Evolutionary conservation across 2,113 vertebrate species (phyloP), one percentile per base, ranked within the genome.

Genomic region (Leucosticte australis): DNA sequence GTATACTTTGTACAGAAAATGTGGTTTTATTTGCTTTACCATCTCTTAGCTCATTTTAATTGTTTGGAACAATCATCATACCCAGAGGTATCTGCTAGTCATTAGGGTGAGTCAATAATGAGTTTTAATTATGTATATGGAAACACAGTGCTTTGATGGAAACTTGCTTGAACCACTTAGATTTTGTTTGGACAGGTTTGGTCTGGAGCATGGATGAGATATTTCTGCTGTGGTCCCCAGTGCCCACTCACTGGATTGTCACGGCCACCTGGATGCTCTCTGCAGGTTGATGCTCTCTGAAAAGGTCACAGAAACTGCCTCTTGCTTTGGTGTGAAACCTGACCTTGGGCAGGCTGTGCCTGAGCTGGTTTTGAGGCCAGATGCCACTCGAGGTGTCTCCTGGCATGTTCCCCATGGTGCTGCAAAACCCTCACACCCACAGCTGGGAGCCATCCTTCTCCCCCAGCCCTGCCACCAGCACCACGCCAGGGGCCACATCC

Each of bases 21-120:
- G 39, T 79, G 50, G 37, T 85, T 95, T 85, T 41, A 77, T 78
- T 92, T 91, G 28, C n/a, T 84, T 89, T 76, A 23, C 65, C 46
- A 20, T 35, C n/a, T 69, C 67, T 57, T 62, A 89, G 53, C 35
- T 91, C 28, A 63, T 74, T 91, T 59, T 55, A 85, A 85, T 88
- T 85, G 42, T 69, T 87, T 73, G 81, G 78, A 55, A 91, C 67
- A 83, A 55, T 44, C n/a, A 18, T 53, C 0, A 0, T 85, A 77
- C 31, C 19, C 70, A 73, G 44, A 63, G 30, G 56, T 63, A 47
- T 92, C 90, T 95, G 90, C 67, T 77, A 87, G 46, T 74, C 55
- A 74, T 94, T 86, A 90, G 52, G 24, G 7, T 79, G 55, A 95
- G 33, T 77, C 84, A 92, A 22, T 62, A 82, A 60, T 41, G 52